Conservation (phyloP, 2,113 vertebrate species). For the Astatotilapia flaviijosephi region DNA sequence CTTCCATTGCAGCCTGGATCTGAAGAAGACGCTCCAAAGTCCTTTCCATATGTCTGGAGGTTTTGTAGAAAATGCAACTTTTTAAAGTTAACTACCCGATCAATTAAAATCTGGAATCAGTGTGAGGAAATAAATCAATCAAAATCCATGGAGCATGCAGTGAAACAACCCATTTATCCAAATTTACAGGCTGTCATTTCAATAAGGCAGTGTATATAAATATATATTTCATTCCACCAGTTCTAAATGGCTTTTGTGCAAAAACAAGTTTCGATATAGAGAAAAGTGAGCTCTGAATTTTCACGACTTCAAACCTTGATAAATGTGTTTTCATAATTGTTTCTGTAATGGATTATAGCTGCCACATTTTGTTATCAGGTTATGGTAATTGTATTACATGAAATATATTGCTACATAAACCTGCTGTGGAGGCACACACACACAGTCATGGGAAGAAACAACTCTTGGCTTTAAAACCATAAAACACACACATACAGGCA, state of each 20-base stretch:
- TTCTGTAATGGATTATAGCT: conserved; percentile 5
- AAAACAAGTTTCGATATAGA: neutral
- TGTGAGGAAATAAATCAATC: neutral
- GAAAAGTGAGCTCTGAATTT: neutral
- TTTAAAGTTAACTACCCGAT: neutral
- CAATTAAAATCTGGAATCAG: neutral
- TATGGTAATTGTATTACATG: conserved; percentile 3
- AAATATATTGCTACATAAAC: neutral
- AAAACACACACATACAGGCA: neutral
- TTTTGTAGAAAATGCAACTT: neutral
- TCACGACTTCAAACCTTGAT: neutral
- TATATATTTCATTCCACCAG: neutral
- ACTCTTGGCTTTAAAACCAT: neutral
- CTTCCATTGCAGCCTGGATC: conserved; percentile 88
- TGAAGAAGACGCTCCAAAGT: conserved; percentile 91
- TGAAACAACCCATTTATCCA: neutral
- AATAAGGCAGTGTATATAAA: neutral
- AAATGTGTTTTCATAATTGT: conserved; percentile 3
- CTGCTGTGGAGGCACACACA: neutral
- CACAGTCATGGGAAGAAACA: neutral
- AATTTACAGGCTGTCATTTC: neutral
- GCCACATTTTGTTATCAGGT: conserved; percentile 2
- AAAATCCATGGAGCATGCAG: neutral
- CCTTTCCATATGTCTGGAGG: conserved; percentile 81
- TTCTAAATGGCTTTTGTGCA: neutral